Base-by-base conservation (phyloP, 2,888 invertebrate genomes). In the Malthinus seriepunctatus region DNA sequence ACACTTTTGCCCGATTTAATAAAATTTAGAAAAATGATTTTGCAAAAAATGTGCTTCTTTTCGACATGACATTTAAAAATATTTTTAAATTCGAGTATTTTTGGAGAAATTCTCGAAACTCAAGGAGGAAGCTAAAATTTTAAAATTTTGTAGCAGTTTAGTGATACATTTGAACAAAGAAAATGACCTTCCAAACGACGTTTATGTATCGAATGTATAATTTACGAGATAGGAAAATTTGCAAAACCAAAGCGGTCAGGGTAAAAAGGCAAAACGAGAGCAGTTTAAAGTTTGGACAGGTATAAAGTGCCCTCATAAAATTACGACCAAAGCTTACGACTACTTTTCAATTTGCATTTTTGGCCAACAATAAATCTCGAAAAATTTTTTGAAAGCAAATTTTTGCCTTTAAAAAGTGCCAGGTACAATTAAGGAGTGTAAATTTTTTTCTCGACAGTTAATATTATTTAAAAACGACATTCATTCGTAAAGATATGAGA, bases 241-340 rank as follows among this genome's bases (percentile, higher is more conserved):
- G 64, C 64, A 62, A 64, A 64, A 56, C 56, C 56, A 51, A 54
- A 60, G 51, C 55, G 55, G 56, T 38, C 44, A 23, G 32, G 32
- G 32, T 32, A 11, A 32, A 32, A 46, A 31, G 39, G 10, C 14
- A 49, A 37, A 48, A 33, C 32, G 31, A 10, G 14, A 52, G 44
- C 11, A 46, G 39, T 11, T 50, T 45, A 33, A 34, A 55, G 11
- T n/a, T 15, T 8, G 12, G 11, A 42, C 54, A 51, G 51, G 48
- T 42, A 46, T 34, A 51, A 51, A 47, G 47, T 54, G 54, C 32
- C 32, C 32, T 32, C 39, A 11, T 42, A 42, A 51, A 51, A 37
- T 23, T 23, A 23, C 23, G 5, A 23, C 3, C 23, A 23, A 23
- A 23, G 5, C 23, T 23, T 23, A 3, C 5, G 23, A 5, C 23